Evolutionary conservation across 35 echinoderm and acorn worm genomes (phyloP), one percentile per base, ranked within the genome.

Genomic region (Stichopus chloronotus): DNA sequence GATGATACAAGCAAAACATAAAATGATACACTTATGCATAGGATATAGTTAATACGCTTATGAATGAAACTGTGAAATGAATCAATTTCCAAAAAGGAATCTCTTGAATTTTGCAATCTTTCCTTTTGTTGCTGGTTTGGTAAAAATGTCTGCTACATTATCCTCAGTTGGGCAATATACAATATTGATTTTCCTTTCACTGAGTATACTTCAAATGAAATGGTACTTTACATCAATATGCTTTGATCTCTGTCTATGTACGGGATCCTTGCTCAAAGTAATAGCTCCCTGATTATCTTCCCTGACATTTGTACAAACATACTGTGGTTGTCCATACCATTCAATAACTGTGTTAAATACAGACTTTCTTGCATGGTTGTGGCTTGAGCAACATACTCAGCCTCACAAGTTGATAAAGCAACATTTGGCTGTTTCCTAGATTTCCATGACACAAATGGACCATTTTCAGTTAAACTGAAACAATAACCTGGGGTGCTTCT

Each of bases 211-310:
- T 7, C 63, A 58, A 65, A 88, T 65, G 52, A 88, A 71, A 23
- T 88, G 86, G 57, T 88, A 88, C 23, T 65, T 88, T 10, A 88
- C 58, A 88, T 88, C 86, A 65, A 88, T 88, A 23, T 88, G 86
- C 55, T 88, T 88, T 65, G 86, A 88, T 71, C 22, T 60, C 9
- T 88, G 86, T 30, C 81, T 22, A 25, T 88, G 19, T 25, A 87
- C 19, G 4, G 53, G 4, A 23, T 87, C 58, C 5, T 87, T 61
- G 17, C 55, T 30, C 54, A 83, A 43, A 30, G 17, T 0, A 5
- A 78, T 82, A 94, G 72, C 25, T 52, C 56, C 30, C 14, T 83
- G 80, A 11, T 83, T 83, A 56, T 83, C 54, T 83, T 43, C 80
- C 25, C 5, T 53, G 4, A 83, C 52, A 83, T 3, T 83, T 16